Percentiles rank a stretch among this genome's conserved stretches.
Evolutionary conservation across 2,797 vertebrate genomes (phyloP).

Genomic region (Nyctalus aviator): DNA sequence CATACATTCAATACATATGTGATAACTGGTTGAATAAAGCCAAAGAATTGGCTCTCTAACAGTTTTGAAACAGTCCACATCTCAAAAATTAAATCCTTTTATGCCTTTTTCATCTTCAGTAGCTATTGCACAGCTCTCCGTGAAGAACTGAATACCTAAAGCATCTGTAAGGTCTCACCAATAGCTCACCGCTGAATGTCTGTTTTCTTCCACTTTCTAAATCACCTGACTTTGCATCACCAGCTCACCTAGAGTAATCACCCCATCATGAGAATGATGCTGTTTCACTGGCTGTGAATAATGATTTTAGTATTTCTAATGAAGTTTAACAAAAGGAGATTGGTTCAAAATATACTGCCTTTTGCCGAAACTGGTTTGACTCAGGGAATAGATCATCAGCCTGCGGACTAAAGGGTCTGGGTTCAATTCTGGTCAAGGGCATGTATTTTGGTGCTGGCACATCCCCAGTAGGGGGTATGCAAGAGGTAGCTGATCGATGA

Average conservation of each 20-base stretch:
- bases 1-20: not conserved
- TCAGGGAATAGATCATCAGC: no score
- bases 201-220: not conserved
- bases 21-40: not conserved
- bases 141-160: not conserved
- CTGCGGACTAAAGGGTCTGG: no score
- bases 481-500: no score
- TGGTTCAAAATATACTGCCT: not conserved
- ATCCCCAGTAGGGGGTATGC: no score
- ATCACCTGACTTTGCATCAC: not conserved
- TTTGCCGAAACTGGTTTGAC: not conserved
- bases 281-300: not conserved
- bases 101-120: not conserved
- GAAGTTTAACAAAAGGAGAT: not conserved
- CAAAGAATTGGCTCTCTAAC: not conserved
- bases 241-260: not conserved
- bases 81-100: slow-evolving; percentile 1
- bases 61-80: not conserved
- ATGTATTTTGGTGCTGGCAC: no score
- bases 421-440: no score
- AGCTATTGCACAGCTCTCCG: not conserved
- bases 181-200: not conserved
- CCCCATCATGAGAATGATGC: not conserved
- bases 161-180: not conserved
- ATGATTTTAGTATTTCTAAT: not conserved